A percentile compares a stretch with the other conserved stretches of the same genome.
Evolutionary conservation across 2,888 invertebrate genomes (phyloP).

Genomic region (Amitus sp.): DNA sequence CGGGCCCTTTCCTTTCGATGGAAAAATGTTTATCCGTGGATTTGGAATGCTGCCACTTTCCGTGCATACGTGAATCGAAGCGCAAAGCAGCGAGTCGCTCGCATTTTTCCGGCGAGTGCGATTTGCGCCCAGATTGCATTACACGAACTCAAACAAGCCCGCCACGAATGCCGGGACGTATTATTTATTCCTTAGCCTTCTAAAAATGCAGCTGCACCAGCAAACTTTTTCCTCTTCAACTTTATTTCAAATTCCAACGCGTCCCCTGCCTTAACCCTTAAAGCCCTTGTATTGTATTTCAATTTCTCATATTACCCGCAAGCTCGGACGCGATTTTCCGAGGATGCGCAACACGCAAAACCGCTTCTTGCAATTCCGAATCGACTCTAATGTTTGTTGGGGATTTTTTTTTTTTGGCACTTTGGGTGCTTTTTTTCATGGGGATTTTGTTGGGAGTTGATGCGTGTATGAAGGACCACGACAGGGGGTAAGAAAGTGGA

Average conservation of each 20-base stretch:
- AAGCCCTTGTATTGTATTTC: slow-evolving; percentile 16
- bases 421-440: too few species aligned
- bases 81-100: slow-evolving; percentile 50
- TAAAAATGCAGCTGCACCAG: slow-evolving; percentile 26
- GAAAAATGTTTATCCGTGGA: slow-evolving; percentile 57
- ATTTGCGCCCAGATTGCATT: slow-evolving; percentile 57
- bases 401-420: too few species aligned
- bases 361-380: too few species aligned
- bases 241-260: slow-evolving; percentile 28
- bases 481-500: too few species aligned
- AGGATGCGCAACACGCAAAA: too few species aligned
- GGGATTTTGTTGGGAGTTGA: too few species aligned
- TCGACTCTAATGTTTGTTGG: too few species aligned
- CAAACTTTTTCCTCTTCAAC: slow-evolving; percentile 22
- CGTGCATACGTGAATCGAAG: slow-evolving; percentile 56
- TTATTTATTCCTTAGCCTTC: slow-evolving; percentile 33
- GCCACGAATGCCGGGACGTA: slow-evolving; percentile 34
- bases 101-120: slow-evolving; percentile 49
- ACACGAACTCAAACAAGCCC: slow-evolving; percentile 51
- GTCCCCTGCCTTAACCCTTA: slow-evolving; percentile 12
- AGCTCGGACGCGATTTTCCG: too few species aligned
- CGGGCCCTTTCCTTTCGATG: slow-evolving; percentile 43
- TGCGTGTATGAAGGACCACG: too few species aligned
- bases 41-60: slow-evolving; percentile 62
- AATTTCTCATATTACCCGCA: slow-evolving; percentile 13